Base-by-base conservation (phyloP, 2,888 invertebrate genomes). In the Hyalella azteca region DNA sequence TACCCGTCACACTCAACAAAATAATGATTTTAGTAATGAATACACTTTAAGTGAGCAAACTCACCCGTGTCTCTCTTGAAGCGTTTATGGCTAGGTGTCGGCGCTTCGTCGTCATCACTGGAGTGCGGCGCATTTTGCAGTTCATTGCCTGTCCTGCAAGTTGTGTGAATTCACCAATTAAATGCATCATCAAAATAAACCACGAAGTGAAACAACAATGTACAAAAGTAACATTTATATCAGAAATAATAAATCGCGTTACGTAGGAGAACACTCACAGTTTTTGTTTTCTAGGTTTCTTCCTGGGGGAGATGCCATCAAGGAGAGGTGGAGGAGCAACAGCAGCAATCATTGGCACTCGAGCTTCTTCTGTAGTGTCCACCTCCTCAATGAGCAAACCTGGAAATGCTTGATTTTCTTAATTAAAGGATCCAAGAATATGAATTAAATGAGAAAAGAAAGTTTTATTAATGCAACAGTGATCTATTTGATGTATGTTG, bases 251-350 rank as follows among this genome's bases (percentile, higher is more conserved):
- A 11, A 0, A 54, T 26, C 5, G 54, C 22, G 32, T 26, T 26
- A 90, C n/a, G n/a, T n/a, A n/a, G n/a, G n/a, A n/a, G n/a, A n/a
- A n/a, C n/a, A n/a, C 92, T 90, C 89, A 95, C 95, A 95, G 90
- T 89, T 93, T 92, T 86, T 94, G 97, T 87, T 97, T 96, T 81
- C 97, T 90, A 0, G 97, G 95, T 87, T 97, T 96, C 88, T 97
- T 97, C 81, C 97, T 90, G 0, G 96, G 95, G 78, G 93, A 93
- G 88, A 93, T 92, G 87, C 88, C 88, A 75, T 87, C 86, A 26
- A 86, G 85, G 50, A 81, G 76, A 22, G 73, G 60, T 3, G 79
- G 78, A n/a, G 50, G 49, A 7, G 66, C 39, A 13, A 50, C 36
- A 19, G 73, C 29, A 3, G 41, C 26, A 3, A 66, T 39, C n/a